These are phyloP conservation scores for Brachionichthys hirsutus DNA, from an alignment of 2,113 vertebrate species.

Conservation along the genomic window DNA sequence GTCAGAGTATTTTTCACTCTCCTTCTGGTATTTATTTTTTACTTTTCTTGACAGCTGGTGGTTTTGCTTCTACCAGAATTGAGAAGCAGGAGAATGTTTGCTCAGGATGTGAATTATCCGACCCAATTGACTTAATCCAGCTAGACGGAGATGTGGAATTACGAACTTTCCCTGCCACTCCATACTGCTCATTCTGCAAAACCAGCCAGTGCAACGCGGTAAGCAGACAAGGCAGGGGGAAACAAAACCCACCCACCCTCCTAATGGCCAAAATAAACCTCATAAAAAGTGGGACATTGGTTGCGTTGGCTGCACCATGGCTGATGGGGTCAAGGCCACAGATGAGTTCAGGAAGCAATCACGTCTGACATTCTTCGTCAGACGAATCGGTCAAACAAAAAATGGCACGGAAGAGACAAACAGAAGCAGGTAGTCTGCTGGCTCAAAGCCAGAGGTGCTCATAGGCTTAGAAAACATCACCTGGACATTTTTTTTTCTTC, in stretches of 20 bases:
- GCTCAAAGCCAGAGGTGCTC: conserved; percentile 1
- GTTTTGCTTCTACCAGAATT: conserved; percentile 37
- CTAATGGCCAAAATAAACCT: conserved; percentile 32
- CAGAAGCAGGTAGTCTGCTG: conserved; percentile 17
- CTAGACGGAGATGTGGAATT: conserved; percentile 59
- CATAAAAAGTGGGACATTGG: conserved; percentile 35
- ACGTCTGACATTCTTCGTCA: conserved; percentile 55
- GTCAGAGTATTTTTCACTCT: neutral
- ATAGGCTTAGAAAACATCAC: conserved; percentile 13
- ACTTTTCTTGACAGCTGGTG: conserved; percentile 29
- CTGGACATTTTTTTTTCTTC: neutral
- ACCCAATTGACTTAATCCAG: conserved; percentile 65
- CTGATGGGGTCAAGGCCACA: conserved; percentile 54
- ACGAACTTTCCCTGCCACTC: conserved; percentile 27
- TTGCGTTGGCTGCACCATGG: conserved; percentile 19
- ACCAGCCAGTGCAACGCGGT: conserved; percentile 41
- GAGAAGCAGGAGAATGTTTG: conserved; percentile 53
- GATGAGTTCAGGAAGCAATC: conserved; percentile 50
- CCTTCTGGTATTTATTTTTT: neutral
- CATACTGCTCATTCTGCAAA: conserved; percentile 31
- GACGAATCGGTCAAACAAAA: conserved; percentile 25
- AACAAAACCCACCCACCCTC: conserved; percentile 8
- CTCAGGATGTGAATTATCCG: conserved; percentile 46
- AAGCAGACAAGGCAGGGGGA: conserved; percentile 26
- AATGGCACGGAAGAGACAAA: conserved; percentile 30